A percentile compares a stretch with the other conserved stretches of the same genome.
Evolutionary conservation across 2,113 vertebrate genomes (phyloP).

Genomic region (Protobothrops mucrosquamatus): DNA sequence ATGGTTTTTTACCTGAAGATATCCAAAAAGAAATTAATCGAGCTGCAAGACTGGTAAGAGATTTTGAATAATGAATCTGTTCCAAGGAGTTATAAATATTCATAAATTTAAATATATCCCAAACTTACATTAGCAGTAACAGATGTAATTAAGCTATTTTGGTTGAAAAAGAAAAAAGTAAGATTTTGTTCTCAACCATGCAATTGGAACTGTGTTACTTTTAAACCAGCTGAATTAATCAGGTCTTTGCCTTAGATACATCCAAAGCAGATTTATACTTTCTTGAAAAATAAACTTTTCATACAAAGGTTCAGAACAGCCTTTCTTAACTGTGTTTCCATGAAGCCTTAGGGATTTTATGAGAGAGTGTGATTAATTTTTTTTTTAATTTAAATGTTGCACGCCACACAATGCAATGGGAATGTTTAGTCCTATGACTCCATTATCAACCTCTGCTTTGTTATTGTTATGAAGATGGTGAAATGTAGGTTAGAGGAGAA

Average conservation of each 20-base stretch:
- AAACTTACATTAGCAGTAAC: neutral
- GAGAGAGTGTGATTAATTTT: neutral
- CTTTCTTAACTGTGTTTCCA: neutral
- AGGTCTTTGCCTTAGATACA: neutral
- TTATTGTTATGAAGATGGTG: neutral
- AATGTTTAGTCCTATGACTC: neutral
- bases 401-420: neutral
- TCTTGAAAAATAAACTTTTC: neutral
- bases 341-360: neutral
- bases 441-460: neutral
- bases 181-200: neutral
- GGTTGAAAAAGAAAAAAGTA: neutral
- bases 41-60: slow-evolving; percentile 84
- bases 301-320: neutral
- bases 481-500: neutral
- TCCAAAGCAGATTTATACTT: neutral
- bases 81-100: neutral
- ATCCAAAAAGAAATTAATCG: slow-evolving; percentile 85
- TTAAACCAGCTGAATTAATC: neutral
- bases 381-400: neutral
- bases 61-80: neutral
- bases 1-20: slow-evolving; percentile 89
- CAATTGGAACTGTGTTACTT: neutral
- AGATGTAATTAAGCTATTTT: neutral
- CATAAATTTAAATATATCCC: neutral